phyloP scores from a whole-genome alignment of 2,888 invertebrate genomes.

The Torymus tubicola region DNA sequence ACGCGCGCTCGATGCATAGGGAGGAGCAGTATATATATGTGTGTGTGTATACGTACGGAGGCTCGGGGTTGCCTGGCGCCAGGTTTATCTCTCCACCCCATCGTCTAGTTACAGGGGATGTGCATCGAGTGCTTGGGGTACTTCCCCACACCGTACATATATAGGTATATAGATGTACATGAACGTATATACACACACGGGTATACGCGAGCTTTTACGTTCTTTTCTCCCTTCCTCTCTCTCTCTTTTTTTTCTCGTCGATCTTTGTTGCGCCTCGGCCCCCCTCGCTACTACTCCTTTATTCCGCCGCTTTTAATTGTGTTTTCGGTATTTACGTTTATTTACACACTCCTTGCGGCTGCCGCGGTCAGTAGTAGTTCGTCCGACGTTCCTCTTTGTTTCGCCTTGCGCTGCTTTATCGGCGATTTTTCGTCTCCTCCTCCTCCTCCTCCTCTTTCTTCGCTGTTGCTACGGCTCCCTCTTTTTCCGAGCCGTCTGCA shows the following conservation, averaged over 20 bases:
- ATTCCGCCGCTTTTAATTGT: conserved; percentile 40
- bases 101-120: conserved; percentile 64
- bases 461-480: no score
- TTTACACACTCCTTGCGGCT: conserved; percentile 26
- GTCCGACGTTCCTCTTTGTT: not conserved
- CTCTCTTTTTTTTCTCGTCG: not conserved
- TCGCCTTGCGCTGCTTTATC: not conserved
- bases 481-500: no score
- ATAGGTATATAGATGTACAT: not conserved
- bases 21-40: conserved; percentile 27
- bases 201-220: conserved; percentile 8
- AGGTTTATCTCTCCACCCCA: conserved; percentile 68
- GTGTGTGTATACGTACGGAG: not conserved
- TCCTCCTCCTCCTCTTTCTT: no score
- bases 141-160: not conserved
- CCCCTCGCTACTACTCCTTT: not conserved
- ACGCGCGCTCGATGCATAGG: no score
- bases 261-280: not conserved
- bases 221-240: not conserved
- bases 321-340: conserved; percentile 40
- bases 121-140: conserved; percentile 28
- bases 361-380: no score
- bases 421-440: not conserved
- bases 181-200: not conserved
- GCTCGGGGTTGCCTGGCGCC: conserved; percentile 66